These are phyloP conservation scores for Pitta sordida DNA, from an alignment of 2,113 vertebrate genomes.

Conservation along the genomic window DNA sequence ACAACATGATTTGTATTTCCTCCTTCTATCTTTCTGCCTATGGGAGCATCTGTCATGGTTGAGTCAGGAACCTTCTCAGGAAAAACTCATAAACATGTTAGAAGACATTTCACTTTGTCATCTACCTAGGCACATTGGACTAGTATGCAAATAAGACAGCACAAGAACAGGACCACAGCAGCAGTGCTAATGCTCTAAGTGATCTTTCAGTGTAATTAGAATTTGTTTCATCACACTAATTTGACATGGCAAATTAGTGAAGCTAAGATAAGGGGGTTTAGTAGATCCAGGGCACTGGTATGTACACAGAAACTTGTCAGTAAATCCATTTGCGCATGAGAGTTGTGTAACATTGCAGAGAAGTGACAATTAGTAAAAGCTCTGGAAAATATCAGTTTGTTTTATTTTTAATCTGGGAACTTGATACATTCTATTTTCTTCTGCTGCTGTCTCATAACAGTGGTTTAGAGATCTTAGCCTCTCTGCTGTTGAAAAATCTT, in stretches of 20 bases:
- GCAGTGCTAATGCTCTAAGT: constrained; percentile 61
- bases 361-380: constrained; percentile 62
- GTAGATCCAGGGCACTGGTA: constrained; percentile 16
- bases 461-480: neutral
- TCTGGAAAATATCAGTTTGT: constrained; percentile 51
- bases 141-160: constrained; percentile 41
- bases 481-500: neutral
- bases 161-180: constrained; percentile 47
- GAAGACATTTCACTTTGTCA: constrained; percentile 46
- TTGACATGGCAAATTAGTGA: constrained; percentile 76
- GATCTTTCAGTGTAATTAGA: constrained; percentile 72
- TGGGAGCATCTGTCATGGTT: constrained; percentile 55
- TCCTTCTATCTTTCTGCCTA: constrained; percentile 15
- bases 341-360: constrained; percentile 24
- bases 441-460: neutral
- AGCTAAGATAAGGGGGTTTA: constrained; percentile 65
- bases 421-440: constrained; percentile 11
- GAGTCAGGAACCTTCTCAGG: constrained; percentile 58
- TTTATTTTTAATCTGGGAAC: constrained; percentile 41
- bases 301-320: constrained; percentile 51
- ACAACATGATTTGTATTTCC: neutral
- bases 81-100: constrained; percentile 27
- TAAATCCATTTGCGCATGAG: constrained; percentile 30
- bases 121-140: constrained; percentile 29
- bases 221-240: constrained; percentile 73